These are phyloP conservation scores for Neogobius melanostomus DNA, from an alignment of 2,113 vertebrate genomes.

Conservation along the genomic window DNA sequence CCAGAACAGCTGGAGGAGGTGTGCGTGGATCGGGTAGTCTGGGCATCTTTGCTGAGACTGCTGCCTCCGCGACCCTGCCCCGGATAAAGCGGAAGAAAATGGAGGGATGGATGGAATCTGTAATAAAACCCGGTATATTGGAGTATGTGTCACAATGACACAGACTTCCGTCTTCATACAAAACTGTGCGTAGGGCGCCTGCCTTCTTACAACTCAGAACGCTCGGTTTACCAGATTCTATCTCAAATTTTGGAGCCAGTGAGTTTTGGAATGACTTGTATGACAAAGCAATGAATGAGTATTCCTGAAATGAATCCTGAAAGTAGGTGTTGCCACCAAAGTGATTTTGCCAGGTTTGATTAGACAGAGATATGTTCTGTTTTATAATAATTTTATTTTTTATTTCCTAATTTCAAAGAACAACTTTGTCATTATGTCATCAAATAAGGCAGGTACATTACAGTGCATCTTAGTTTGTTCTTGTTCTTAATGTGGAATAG, in stretches of 20 bases:
- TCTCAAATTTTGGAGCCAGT: slow-evolving; percentile 13
- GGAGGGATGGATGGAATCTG: too few species aligned
- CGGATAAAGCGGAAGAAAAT: too few species aligned
- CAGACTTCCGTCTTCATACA: background rate
- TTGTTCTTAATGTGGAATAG: too few species aligned
- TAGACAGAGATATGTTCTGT: slow-evolving; percentile 8
- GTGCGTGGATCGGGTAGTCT: too few species aligned
- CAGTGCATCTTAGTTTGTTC: too few species aligned
- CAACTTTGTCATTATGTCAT: too few species aligned
- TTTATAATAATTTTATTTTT: too few species aligned
- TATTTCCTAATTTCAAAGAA: too few species aligned
- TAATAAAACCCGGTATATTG: background rate
- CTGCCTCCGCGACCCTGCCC: too few species aligned
- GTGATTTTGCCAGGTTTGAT: slow-evolving; percentile 25
- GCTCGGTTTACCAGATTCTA: slow-evolving; percentile 18
- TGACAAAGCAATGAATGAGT: slow-evolving; percentile 24
- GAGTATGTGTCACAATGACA: background rate
- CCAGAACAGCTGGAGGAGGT: too few species aligned
- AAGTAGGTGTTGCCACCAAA: slow-evolving; percentile 27
- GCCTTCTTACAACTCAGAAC: background rate
- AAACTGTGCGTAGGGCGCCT: background rate
- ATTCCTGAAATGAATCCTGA: slow-evolving; percentile 36
- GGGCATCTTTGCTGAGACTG: too few species aligned
- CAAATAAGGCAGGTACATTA: too few species aligned
- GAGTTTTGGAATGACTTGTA: background rate